These are phyloP conservation scores for Pachypanchax playfairii DNA, from an alignment of 2,113 vertebrate species.

Conservation along the genomic window DNA sequence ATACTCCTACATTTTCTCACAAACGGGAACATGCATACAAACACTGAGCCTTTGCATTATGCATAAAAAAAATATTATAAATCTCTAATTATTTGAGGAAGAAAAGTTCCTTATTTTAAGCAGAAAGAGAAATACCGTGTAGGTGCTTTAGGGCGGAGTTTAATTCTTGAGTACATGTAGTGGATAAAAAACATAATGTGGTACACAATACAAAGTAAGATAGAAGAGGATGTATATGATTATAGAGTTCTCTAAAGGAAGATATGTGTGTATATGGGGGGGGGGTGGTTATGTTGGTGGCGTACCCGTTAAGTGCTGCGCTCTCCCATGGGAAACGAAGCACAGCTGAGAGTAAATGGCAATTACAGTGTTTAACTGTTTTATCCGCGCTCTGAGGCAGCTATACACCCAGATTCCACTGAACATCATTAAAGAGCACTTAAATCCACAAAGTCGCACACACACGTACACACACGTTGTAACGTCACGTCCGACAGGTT, in stretches of 20 bases:
- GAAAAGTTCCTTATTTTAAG: background rate
- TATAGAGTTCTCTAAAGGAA: slow-evolving; percentile 29
- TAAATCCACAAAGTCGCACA: slow-evolving; percentile 20
- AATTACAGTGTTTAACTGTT: slow-evolving; percentile 75
- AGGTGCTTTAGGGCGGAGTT: background rate
- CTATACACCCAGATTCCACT: slow-evolving; percentile 61
- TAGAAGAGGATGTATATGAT: slow-evolving; percentile 13
- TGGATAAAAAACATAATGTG: background rate
- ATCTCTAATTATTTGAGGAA: background rate
- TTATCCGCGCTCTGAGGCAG: slow-evolving; percentile 64
- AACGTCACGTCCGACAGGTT: slow-evolving; percentile 47
- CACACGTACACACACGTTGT: slow-evolving; percentile 22
- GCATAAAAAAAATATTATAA: background rate
- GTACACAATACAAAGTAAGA: slow-evolving; percentile 18
- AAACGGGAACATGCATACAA: background rate
- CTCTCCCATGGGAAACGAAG: slow-evolving; percentile 58
- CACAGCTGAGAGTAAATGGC: slow-evolving; percentile 76
- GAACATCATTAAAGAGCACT: slow-evolving; percentile 66
- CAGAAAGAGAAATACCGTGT: background rate
- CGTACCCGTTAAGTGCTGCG: slow-evolving; percentile 34
- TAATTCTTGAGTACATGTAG: too few relatives aligned
- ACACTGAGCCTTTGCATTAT: background rate
- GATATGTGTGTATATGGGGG: slow-evolving; percentile 5
- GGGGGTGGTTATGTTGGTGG: slow-evolving; percentile 20
- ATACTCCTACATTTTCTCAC: slow-evolving; percentile 30